These are phyloP conservation scores for Sula dactylatra DNA, from an alignment of 2,113 vertebrate species.

Conservation along the genomic window DNA sequence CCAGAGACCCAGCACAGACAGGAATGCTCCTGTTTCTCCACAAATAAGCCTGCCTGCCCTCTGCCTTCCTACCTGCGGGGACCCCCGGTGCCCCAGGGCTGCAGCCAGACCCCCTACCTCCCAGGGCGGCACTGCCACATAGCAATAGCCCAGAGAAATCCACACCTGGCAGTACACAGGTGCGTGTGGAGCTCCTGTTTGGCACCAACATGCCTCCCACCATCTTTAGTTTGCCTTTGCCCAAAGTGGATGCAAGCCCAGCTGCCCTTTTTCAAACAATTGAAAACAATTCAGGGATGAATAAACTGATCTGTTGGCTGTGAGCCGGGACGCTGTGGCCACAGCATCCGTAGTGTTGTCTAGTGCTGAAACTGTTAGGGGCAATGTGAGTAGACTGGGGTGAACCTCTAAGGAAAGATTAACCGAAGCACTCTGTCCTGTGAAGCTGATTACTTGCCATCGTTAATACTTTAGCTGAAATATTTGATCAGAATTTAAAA, in stretches of 20 bases:
- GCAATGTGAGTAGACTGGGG: background rate
- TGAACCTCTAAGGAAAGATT: background rate
- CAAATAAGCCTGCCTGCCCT: background rate
- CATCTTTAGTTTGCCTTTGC: background rate
- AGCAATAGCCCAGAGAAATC: background rate
- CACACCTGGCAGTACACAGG: background rate
- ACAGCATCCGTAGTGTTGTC: accelerated
- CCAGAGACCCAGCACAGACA: background rate
- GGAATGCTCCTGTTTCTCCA: background rate
- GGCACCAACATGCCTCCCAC: background rate
- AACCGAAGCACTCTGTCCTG: background rate
- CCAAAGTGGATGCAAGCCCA: background rate
- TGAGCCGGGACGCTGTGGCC: background rate
- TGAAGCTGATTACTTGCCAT: background rate
- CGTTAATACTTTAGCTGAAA: background rate
- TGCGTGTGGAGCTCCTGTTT: background rate
- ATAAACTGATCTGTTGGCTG: background rate
- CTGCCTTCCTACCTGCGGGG: background rate
- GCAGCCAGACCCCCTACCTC: background rate
- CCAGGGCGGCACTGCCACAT: background rate
- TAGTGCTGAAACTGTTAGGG: background rate
- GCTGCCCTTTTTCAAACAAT: background rate
- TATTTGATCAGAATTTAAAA: background rate
- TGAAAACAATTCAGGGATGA: background rate
- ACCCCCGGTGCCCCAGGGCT: background rate